These are phyloP conservation scores for Ceryle rudis DNA, from an alignment of 2,797 vertebrate species.

Conservation along the genomic window DNA sequence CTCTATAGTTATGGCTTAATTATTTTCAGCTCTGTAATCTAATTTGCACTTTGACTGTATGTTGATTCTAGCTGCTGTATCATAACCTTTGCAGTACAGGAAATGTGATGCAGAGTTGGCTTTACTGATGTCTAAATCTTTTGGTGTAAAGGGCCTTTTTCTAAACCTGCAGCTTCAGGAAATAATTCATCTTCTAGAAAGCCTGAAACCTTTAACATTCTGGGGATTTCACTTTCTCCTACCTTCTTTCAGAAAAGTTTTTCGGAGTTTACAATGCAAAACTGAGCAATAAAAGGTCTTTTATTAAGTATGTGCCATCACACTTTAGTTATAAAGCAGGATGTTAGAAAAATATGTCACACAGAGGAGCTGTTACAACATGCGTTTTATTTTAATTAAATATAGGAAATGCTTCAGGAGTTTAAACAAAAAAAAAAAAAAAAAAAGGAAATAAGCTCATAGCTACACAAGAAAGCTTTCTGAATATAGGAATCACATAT, in stretches of 20 bases:
- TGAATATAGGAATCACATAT: neutral
- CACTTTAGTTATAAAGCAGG: slow-evolving; percentile 49
- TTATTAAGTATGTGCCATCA: slow-evolving; percentile 8
- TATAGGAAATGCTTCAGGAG: slow-evolving; percentile 58
- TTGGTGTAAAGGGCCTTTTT: neutral
- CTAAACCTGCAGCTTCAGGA: neutral
- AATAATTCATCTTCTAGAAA: neutral
- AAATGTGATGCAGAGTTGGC: neutral
- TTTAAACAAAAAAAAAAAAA: neutral
- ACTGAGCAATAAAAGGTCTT: slow-evolving; percentile 16
- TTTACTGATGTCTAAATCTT: neutral
- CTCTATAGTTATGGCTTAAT: slow-evolving; percentile 53
- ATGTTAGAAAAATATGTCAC: slow-evolving; percentile 60
- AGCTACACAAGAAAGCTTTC: neutral
- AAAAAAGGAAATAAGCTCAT: slow-evolving; percentile 7
- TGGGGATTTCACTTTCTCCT: neutral
- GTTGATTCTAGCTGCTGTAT: slow-evolving; percentile 30
- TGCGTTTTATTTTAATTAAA: slow-evolving; percentile 71
- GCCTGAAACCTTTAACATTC: neutral
- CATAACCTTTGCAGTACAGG: slow-evolving; percentile 13
- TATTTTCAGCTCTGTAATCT: slow-evolving; percentile 70
- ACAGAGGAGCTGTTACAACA: slow-evolving; percentile 64
- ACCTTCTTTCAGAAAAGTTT: slow-evolving; percentile 30
- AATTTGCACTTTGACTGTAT: slow-evolving; percentile 58
- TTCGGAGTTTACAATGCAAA: slow-evolving; percentile 32